phyloP scores from a whole-genome alignment of 2,113 vertebrate species.

The Gopherus evgoodei region DNA sequence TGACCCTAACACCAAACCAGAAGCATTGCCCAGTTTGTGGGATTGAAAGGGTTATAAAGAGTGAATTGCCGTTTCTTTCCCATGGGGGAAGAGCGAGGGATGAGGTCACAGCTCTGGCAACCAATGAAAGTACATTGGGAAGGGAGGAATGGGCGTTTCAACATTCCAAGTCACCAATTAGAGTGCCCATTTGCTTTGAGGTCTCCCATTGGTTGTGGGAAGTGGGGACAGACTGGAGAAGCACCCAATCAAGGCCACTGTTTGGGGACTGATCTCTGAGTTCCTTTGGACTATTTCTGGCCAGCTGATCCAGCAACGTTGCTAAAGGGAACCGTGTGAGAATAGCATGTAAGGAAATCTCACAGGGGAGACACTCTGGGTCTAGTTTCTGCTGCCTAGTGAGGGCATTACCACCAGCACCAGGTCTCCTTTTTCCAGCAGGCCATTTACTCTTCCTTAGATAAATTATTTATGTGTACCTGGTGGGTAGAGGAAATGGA shows the following conservation, averaged over 20 bases:
- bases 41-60: not conserved
- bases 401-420: not conserved
- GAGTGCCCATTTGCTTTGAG: rapidly evolving
- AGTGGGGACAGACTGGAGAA: not conserved
- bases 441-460: not conserved
- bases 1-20: not conserved
- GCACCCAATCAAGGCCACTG: not conserved
- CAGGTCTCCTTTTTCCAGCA: not conserved
- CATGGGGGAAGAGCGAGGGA: not conserved
- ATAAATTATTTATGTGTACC: not conserved
- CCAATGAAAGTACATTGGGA: not conserved
- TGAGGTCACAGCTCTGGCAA: not conserved
- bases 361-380: not conserved
- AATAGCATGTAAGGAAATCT: not conserved
- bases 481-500: not conserved
- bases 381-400: not conserved
- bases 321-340: rapidly evolving
- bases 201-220: not conserved
- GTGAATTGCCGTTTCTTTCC: rapidly evolving
- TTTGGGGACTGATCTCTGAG: not conserved
- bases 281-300: not conserved
- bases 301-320: rapidly evolving
- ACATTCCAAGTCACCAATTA: not conserved
- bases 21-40: not conserved
- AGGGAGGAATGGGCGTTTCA: not conserved